phyloP scores from a whole-genome alignment of 2,888 invertebrate genomes.

The Cryptops parisi region DNA sequence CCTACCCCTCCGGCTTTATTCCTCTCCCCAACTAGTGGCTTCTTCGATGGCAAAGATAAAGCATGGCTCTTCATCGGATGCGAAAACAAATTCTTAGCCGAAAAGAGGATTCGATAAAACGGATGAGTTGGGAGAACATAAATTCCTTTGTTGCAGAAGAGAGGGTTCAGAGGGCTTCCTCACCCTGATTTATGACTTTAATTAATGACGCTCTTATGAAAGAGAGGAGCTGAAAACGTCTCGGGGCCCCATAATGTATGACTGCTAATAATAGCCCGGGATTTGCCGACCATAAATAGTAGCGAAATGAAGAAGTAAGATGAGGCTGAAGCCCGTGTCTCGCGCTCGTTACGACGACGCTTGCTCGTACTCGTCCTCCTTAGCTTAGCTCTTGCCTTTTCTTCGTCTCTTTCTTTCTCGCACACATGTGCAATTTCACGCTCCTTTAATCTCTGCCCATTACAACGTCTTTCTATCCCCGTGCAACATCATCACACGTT shows the following conservation, averaged over 20 bases:
- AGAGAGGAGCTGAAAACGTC: not conserved
- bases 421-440: no score
- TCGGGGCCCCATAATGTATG: not conserved
- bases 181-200: not conserved
- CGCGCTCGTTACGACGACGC: no score
- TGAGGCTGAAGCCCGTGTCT: no score
- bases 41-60: not conserved
- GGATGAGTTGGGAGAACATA: not conserved
- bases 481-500: no score
- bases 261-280: not conserved
- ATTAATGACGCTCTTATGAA: not conserved
- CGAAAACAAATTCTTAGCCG: not conserved
- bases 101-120: not conserved
- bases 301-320: not conserved
- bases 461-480: no score
- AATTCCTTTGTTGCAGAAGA: not conserved
- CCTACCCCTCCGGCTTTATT: no score
- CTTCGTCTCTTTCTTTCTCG: no score
- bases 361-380: no score
- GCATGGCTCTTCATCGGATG: not conserved
- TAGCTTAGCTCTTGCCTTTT: no score
- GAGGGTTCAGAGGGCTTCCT: not conserved
- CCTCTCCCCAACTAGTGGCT: no score
- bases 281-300: not conserved
- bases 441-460: no score